A percentile compares a stretch with the other conserved stretches of the same genome.
These are phyloP conservation scores for Lucifuga dentata DNA, from an alignment of 2,113 vertebrate genomes.

Conservation along the genomic window DNA sequence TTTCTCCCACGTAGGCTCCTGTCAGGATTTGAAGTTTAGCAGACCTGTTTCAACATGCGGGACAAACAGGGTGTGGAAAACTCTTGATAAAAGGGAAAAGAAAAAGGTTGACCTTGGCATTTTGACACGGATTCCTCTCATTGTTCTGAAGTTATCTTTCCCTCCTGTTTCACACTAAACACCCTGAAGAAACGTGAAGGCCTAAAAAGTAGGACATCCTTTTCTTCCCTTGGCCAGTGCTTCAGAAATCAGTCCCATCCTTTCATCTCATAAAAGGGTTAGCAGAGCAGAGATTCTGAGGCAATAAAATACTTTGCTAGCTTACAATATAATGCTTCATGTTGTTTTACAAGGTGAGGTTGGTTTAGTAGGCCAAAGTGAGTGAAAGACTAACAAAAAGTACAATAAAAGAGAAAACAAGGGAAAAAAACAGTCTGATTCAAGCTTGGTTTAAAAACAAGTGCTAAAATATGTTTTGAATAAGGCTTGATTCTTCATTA, in stretches of 20 bases:
- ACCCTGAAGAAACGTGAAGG: not conserved
- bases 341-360: slow-evolving; percentile 24
- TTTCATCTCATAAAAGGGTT: not conserved
- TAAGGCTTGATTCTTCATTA: not conserved
- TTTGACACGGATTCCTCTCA: not conserved
- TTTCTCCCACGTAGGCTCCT: not conserved
- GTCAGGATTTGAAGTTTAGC: slow-evolving; percentile 1
- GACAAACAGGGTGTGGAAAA: not conserved
- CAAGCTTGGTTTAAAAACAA: not conserved
- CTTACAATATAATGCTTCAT: not conserved
- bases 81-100: not conserved
- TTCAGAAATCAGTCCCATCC: not conserved
- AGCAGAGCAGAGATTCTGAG: not conserved
- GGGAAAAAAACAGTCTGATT: not conserved
- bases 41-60: slow-evolving; percentile 2
- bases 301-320: slow-evolving; percentile 3
- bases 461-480: not conserved
- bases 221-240: not conserved
- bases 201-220: not conserved
- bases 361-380: slow-evolving; percentile 11
- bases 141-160: not conserved
- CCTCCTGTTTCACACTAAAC: too few species aligned
- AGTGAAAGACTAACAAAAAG: not conserved
- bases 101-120: not conserved
- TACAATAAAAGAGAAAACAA: too few species aligned